phyloP scores from a whole-genome alignment of 1,140 invertebrate genomes.

The Euschistus heros region DNA sequence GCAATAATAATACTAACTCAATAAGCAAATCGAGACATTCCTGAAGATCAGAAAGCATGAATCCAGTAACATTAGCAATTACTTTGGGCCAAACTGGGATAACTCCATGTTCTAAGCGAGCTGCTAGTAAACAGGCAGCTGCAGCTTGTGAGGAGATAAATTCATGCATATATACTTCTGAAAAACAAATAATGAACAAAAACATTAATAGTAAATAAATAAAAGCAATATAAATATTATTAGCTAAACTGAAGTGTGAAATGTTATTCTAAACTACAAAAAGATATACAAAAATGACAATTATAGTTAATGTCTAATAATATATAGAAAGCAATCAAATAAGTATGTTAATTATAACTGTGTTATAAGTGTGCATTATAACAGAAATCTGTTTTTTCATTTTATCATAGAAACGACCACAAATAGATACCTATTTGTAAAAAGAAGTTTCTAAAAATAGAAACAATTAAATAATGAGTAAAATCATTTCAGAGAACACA shows the following conservation, averaged over 20 bases:
- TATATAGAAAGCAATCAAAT: no score
- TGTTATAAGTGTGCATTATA: no score
- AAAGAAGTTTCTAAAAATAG: no score
- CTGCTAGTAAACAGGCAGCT: conserved; percentile 23
- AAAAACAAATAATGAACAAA: neutral
- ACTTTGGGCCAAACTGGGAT: conserved; percentile 22
- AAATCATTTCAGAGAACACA: no score
- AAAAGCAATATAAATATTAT: conserved; percentile 1
- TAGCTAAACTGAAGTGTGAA: neutral
- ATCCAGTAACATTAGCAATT: conserved; percentile 20
- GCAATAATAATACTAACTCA: neutral
- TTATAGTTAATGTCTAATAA: no score
- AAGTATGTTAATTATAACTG: no score
- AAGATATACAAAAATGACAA: neutral
- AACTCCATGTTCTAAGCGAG: conserved; percentile 12
- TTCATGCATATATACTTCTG: conserved; percentile 19
- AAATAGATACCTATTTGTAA: no score
- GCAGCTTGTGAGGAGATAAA: conserved; percentile 21
- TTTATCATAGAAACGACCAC: no score
- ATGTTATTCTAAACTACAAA: neutral
- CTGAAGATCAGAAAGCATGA: neutral
- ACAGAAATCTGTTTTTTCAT: no score
- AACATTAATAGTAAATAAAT: neutral
- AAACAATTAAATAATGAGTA: no score
- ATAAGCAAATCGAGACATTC: conserved; percentile 1